A percentile compares a stretch with the other conserved stretches of the same genome.
Conservation (phyloP, 2,113 vertebrate genomes). For the Phocoena sinus region DNA sequence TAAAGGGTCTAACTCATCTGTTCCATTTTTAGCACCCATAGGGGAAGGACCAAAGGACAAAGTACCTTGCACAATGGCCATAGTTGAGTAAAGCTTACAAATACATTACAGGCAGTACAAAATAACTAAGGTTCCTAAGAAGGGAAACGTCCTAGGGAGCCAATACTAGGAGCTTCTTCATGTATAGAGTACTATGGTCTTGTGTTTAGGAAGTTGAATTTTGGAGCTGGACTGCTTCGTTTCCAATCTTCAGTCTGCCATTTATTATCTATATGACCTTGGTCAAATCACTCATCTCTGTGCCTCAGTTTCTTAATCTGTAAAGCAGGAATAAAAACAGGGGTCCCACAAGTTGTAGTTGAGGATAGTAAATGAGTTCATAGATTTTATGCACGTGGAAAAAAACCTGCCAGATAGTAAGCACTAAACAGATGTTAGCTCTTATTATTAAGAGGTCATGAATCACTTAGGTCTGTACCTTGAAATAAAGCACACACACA, state of each 20-base stretch:
- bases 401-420: background rate
- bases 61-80: background rate
- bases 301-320: background rate
- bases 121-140: background rate
- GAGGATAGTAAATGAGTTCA: background rate
- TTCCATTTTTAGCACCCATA: background rate
- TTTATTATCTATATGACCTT: background rate
- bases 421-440: background rate
- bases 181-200: accelerated
- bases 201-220: background rate
- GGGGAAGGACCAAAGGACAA: background rate
- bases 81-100: background rate
- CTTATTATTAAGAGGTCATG: background rate
- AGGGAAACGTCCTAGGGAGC: background rate
- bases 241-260: background rate
- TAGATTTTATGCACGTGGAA: background rate
- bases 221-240: background rate
- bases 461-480: slow-evolving; percentile 27
- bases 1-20: background rate
- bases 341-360: background rate
- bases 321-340: background rate
- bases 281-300: background rate
- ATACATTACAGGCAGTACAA: background rate
- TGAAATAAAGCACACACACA: background rate
- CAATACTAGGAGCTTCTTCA: background rate